These are phyloP conservation scores for Delia radicum DNA, from an alignment of 1,140 invertebrate species.

Conservation along the genomic window DNA sequence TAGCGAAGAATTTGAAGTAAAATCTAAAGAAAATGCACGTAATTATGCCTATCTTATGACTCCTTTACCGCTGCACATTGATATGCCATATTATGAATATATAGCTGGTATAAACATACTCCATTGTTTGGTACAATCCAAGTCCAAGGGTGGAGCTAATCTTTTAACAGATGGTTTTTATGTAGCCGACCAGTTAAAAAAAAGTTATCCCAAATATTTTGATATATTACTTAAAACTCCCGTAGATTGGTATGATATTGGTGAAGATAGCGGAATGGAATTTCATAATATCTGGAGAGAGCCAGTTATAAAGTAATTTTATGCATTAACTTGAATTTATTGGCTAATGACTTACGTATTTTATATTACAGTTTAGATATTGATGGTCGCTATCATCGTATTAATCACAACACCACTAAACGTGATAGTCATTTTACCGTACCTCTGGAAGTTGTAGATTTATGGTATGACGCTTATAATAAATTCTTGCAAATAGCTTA, in stretches of 20 bases:
- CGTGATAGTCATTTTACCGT: slow-evolving; percentile 65
- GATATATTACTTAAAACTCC: slow-evolving; percentile 60
- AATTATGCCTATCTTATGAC: slow-evolving; percentile 70
- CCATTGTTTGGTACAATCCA: slow-evolving; percentile 67
- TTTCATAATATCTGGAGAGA: slow-evolving; percentile 64
- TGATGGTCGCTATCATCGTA: slow-evolving; percentile 59
- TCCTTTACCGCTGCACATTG: slow-evolving; percentile 67
- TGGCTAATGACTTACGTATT: neutral
- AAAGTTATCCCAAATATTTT: slow-evolving; percentile 60
- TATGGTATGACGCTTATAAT: slow-evolving; percentile 65
- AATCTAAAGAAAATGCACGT: slow-evolving; percentile 65
- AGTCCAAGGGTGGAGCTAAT: slow-evolving; percentile 63
- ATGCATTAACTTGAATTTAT: neutral
- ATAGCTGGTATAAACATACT: slow-evolving; percentile 68
- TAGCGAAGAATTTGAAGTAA: slow-evolving; percentile 65
- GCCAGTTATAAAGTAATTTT: slow-evolving; percentile 61
- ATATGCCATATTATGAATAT: slow-evolving; percentile 73
- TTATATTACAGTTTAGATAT: slow-evolving; percentile 55
- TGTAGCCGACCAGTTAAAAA: slow-evolving; percentile 61
- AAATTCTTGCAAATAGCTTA: slow-evolving; percentile 58
- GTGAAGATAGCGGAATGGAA: slow-evolving; percentile 59
- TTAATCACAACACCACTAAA: slow-evolving; percentile 68
- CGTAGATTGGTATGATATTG: slow-evolving; percentile 69
- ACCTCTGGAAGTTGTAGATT: slow-evolving; percentile 60
- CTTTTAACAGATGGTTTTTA: slow-evolving; percentile 64